phyloP scores from a whole-genome alignment of 2,113 vertebrate genomes.

The Channa maculata region DNA sequence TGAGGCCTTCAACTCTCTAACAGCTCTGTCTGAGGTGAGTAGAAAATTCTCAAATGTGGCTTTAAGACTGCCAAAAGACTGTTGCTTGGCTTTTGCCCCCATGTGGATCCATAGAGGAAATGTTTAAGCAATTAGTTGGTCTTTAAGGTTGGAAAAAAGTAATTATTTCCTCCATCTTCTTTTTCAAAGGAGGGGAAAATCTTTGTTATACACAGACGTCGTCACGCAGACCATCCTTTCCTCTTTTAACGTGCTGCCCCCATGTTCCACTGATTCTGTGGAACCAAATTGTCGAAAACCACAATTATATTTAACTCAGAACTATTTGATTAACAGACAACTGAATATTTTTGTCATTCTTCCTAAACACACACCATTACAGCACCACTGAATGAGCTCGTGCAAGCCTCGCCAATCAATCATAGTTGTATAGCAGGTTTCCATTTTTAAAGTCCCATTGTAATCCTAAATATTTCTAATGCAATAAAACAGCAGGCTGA shows the following conservation, averaged over 20 bases:
- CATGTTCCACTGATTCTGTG: conserved; percentile 45
- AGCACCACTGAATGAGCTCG: conserved; percentile 19
- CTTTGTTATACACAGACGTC: conserved; percentile 58
- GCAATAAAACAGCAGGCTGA: conserved; percentile 59
- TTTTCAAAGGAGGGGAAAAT: conserved; percentile 63
- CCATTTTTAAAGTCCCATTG: conserved; percentile 56
- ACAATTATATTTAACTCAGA: conserved; percentile 42
- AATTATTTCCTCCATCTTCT: conserved; percentile 46
- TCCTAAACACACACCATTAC: conserved; percentile 54
- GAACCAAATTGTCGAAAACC: conserved; percentile 53
- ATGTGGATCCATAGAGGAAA: conserved; percentile 60
- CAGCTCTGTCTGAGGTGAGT: conserved; percentile 55
- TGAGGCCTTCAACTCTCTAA: conserved; percentile 26
- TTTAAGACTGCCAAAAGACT: conserved; percentile 29
- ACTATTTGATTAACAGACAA: conserved; percentile 56
- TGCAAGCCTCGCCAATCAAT: conserved; percentile 53
- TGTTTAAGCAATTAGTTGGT: conserved; percentile 66
- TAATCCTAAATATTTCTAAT: conserved; percentile 58
- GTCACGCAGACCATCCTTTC: conserved; percentile 54
- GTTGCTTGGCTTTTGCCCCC: conserved; percentile 33
- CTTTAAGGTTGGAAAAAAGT: conserved; percentile 59
- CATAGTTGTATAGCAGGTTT: conserved; percentile 58
- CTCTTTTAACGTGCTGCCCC: conserved; percentile 22
- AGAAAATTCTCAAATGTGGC: conserved; percentile 46
- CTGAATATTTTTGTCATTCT: conserved; percentile 42